A percentile compares a stretch with the other conserved stretches of the same genome.
phyloP scores from a whole-genome alignment of 1,140 invertebrate genomes.

The Trachymyrmex cornetzi region DNA sequence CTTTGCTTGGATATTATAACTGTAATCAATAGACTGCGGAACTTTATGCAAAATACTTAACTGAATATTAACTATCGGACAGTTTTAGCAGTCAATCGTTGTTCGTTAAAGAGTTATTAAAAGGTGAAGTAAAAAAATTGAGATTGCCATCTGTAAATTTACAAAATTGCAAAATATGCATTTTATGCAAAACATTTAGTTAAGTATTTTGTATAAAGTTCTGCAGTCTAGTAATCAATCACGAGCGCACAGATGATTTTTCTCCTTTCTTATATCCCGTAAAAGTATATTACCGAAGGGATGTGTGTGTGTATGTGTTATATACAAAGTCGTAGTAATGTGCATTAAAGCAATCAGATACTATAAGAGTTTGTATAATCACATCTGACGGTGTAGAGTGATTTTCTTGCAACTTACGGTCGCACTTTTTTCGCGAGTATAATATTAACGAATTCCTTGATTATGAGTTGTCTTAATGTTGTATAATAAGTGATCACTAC shows the following conservation, averaged over 20 bases:
- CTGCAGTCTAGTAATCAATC: neutral
- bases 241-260: neutral
- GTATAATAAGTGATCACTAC: slow-evolving; percentile 14
- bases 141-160: no score
- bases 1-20: neutral
- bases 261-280: neutral
- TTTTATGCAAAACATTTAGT: no score
- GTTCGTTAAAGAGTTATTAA: no score
- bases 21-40: no score
- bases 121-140: no score
- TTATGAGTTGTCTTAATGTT: slow-evolving; percentile 39
- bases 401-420: slow-evolving; percentile 6
- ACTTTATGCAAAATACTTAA: no score
- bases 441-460: slow-evolving; percentile 37
- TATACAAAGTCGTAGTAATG: neutral
- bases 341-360: neutral
- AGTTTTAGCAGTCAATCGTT: no score
- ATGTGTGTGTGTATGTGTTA: neutral
- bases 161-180: no score
- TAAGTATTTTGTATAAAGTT: no score
- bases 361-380: slow-evolving; percentile 23
- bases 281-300: neutral
- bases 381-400: neutral
- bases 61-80: no score
- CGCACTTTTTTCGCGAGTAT: slow-evolving; percentile 31